Conservation (phyloP, 2,113 vertebrate genomes). For the Scopus umbretta region DNA sequence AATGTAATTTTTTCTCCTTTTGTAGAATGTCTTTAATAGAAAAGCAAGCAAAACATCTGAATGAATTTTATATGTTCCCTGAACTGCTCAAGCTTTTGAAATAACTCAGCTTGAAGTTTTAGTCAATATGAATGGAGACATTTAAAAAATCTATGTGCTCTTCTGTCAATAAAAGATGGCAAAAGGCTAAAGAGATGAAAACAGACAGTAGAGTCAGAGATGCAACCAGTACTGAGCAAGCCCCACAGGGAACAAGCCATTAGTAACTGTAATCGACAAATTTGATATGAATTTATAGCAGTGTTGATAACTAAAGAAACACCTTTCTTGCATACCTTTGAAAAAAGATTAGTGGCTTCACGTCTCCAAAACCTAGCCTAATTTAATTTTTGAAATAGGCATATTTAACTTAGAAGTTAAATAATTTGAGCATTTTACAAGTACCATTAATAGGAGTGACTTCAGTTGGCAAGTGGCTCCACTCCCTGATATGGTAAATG, state of each 20-base stretch:
- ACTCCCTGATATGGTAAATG: background rate
- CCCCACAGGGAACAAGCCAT: background rate
- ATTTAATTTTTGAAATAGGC: background rate
- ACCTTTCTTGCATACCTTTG: background rate
- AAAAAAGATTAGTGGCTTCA: background rate
- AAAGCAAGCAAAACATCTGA: background rate
- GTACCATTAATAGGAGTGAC: background rate
- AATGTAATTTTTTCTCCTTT: background rate
- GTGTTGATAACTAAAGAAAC: background rate
- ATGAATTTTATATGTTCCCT: slow-evolving; percentile 24
- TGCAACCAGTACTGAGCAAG: background rate
- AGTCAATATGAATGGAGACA: slow-evolving; percentile 56
- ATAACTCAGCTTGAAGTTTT: slow-evolving; percentile 43
- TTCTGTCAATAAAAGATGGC: slow-evolving; percentile 23
- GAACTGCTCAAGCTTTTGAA: slow-evolving; percentile 29
- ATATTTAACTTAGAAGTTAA: background rate
- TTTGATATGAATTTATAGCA: background rate
- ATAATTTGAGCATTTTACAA: background rate
- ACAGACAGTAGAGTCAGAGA: background rate
- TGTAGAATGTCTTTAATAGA: background rate
- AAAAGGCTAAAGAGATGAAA: slow-evolving; percentile 51
- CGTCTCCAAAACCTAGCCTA: background rate
- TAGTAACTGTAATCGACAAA: background rate
- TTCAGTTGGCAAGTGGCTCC: background rate
- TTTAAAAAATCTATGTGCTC: slow-evolving; percentile 26